phyloP scores from a whole-genome alignment of 1,140 invertebrate species.

The Whitmania pigra region DNA sequence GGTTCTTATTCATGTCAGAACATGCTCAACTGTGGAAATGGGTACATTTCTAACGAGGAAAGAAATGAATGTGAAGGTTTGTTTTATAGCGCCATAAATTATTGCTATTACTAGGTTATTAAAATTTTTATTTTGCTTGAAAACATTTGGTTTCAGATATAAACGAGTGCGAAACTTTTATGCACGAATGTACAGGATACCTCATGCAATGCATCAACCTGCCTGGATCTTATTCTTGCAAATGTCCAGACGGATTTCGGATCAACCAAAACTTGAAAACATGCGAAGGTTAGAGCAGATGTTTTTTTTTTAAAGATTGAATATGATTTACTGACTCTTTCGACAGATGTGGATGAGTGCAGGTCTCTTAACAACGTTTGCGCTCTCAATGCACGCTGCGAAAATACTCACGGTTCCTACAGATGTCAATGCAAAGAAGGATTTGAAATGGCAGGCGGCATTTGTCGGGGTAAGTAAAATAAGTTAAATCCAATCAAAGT shows the following conservation, averaged over 20 bases:
- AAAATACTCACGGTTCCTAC: slow-evolving; percentile 55
- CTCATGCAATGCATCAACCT: slow-evolving; percentile 47
- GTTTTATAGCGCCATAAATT: slow-evolving; percentile 13
- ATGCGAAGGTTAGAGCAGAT: slow-evolving; percentile 10
- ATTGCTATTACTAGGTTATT: slow-evolving; percentile 14
- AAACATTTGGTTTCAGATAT: slow-evolving; percentile 45
- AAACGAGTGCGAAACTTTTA: slow-evolving; percentile 66
- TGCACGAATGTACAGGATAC: slow-evolving; percentile 50
- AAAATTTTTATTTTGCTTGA: background rate
- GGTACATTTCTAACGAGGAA: slow-evolving; percentile 38
- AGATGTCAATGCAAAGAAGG: slow-evolving; percentile 60
- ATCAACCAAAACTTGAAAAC: slow-evolving; percentile 7
- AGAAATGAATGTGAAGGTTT: slow-evolving; percentile 38
- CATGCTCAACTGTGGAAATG: slow-evolving; percentile 44
- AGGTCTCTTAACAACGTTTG: slow-evolving; percentile 32
- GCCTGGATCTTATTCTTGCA: slow-evolving; percentile 25
- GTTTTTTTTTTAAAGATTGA: too few species aligned
- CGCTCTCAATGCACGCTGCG: slow-evolving; percentile 43
- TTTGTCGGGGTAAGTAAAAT: slow-evolving; percentile 35
- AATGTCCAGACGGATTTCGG: slow-evolving; percentile 33
- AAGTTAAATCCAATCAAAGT: slow-evolving; percentile 4
- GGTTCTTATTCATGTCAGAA: slow-evolving; percentile 42
- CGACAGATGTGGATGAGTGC: slow-evolving; percentile 47
- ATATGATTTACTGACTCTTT: background rate
- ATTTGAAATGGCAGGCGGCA: slow-evolving; percentile 33